Conservation (phyloP, 2,797 vertebrate genomes). For the Lophotriccus pileatus region DNA sequence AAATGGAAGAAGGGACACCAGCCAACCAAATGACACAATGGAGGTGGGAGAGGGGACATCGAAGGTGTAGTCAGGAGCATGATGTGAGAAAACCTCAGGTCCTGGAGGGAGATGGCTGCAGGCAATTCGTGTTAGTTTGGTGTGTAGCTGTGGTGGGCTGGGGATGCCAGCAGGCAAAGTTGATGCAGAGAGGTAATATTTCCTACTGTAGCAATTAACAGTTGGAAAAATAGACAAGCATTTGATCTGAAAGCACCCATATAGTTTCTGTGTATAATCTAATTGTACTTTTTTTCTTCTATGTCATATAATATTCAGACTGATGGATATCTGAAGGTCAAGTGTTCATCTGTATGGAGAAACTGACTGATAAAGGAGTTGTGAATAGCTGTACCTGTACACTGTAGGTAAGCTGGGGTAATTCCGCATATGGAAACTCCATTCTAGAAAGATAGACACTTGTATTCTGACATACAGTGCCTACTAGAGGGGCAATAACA, state of each 20-base stretch:
- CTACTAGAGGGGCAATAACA: background rate
- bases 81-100: background rate
- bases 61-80: background rate
- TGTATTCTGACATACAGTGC: background rate
- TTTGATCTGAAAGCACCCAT: background rate
- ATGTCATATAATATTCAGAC: background rate
- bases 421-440: background rate
- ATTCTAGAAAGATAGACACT: background rate
- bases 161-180: background rate
- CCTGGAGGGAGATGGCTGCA: background rate
- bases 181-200: background rate
- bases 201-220: background rate
- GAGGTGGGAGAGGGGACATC: background rate
- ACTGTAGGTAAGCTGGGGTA: background rate
- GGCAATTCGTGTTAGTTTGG: background rate
- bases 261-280: background rate
- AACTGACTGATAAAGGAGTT: background rate
- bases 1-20: background rate
- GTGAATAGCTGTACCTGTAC: background rate
- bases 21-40: fast-evolving
- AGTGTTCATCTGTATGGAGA: background rate
- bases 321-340: background rate
- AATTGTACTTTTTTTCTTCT: background rate
- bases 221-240: background rate
- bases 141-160: background rate